Evolutionary conservation across 1,140 invertebrate species (phyloP).

Genomic region (Ericerus pela): DNA sequence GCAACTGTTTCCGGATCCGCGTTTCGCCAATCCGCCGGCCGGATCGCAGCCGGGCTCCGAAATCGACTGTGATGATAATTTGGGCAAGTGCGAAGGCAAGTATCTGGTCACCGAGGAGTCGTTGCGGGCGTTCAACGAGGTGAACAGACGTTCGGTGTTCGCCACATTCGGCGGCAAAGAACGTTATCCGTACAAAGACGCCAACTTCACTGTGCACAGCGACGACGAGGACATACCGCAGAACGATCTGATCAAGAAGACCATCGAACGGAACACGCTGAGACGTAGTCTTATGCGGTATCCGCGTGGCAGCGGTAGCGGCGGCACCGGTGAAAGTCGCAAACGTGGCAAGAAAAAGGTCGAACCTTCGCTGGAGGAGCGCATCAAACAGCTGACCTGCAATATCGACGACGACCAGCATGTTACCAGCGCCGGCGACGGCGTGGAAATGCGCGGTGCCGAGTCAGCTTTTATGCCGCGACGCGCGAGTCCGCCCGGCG

Average conservation of each 20-base stretch:
- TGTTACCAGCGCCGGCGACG: neutral
- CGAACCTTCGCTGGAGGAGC: constrained; percentile 55
- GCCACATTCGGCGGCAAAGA: constrained; percentile 34
- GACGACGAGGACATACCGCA: constrained; percentile 24
- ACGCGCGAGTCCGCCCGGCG: constrained; percentile 22
- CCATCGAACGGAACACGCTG: constrained; percentile 57
- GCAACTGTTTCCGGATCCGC: constrained; percentile 48
- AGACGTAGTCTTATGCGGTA: constrained; percentile 51
- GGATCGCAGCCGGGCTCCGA: constrained; percentile 18
- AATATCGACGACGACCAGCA: constrained; percentile 50
- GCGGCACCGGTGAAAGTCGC: too few relatives aligned
- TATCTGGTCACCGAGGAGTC: constrained; percentile 47
- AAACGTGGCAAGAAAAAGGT: constrained; percentile 32
- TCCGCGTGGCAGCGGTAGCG: constrained; percentile 31
- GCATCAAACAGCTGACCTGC: constrained; percentile 63
- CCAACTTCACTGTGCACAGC: neutral
- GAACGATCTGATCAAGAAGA: constrained; percentile 30
- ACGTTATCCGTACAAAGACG: constrained; percentile 1
- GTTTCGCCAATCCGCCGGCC: constrained; percentile 40
- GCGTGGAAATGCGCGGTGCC: neutral
- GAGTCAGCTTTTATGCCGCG: constrained; percentile 10
- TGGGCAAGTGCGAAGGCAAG: constrained; percentile 36
- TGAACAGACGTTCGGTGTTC: constrained; percentile 33
- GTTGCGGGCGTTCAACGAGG: constrained; percentile 45
- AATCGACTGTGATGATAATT: constrained; percentile 13